phyloP scores from a whole-genome alignment of 2,797 vertebrate species.

The Danio albolineatus region DNA sequence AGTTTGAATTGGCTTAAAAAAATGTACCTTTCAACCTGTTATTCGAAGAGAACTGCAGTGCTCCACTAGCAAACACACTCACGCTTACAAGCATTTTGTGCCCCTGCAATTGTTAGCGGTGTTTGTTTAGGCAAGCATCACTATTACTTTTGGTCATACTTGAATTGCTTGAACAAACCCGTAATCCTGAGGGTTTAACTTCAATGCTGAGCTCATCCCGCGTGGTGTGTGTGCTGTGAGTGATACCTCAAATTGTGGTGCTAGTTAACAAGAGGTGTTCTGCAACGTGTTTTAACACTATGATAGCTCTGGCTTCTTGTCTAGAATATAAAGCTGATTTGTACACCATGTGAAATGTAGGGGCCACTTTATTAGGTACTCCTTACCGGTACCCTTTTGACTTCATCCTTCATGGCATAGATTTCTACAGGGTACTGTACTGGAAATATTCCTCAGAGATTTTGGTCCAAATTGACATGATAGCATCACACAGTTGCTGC shows the following conservation, averaged over 20 bases:
- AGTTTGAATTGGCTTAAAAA: constrained; percentile 40
- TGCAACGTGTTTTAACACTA: neutral
- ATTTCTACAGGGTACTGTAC: too few species aligned
- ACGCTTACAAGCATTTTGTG: neutral
- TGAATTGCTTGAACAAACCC: neutral
- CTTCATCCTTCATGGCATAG: too few species aligned
- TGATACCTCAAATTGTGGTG: neutral
- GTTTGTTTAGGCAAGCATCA: neutral
- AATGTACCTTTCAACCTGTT: constrained; percentile 11
- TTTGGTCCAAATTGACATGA: too few species aligned
- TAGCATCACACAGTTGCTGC: too few species aligned
- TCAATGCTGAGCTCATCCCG: neutral
- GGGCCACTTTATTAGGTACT: too few species aligned
- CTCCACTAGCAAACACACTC: neutral
- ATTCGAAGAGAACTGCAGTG: constrained; percentile 3
- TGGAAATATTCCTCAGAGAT: too few species aligned
- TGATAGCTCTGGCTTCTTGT: too few species aligned
- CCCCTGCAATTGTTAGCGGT: neutral
- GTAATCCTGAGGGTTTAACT: neutral
- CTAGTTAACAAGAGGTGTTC: neutral
- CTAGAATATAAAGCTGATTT: neutral
- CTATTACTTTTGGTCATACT: neutral
- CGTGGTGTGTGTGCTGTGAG: neutral
- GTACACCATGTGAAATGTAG: too few species aligned
- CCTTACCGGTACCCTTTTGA: too few species aligned